Base-by-base conservation (phyloP, 2,888 invertebrate species). In the Onchidella celtica region DNA sequence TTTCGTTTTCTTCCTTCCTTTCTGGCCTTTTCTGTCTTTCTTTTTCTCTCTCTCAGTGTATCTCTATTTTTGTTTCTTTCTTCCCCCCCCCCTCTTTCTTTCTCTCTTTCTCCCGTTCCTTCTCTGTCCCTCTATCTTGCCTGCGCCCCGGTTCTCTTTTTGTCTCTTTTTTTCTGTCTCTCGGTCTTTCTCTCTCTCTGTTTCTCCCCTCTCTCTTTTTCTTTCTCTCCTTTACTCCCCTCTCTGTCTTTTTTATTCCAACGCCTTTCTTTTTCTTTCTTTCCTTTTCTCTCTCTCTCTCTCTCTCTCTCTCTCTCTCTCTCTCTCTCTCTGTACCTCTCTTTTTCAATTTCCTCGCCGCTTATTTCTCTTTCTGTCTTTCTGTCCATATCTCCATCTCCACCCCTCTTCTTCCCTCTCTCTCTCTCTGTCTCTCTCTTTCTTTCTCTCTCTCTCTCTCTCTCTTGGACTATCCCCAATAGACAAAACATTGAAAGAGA, bases 381-480 rank as follows among this genome's bases (percentile, higher is more conserved):
- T 11, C 21, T 47, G 2, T 59, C 73, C 34, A 32, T n/a, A 3
- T 32, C 73, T 59, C 32, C 40, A 21, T 24, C 59, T 32, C 59
- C 59, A 14, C 34, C 59, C 59, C 73, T 73, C 59, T 32, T 32
- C 14, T 36, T 59, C 73, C n/a, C 36, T 36, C 66, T 36, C 66
- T 38, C 68, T 38, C 11, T 66, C 66, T 47, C 27, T 66, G 32
- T 47, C 21, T 29, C 11, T 1, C 40, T 66, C 66, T 66, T 27
- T 66, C 68, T 66, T 29, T 66, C 76, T 65, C n/a, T 65, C 47
- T 38, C 27, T 59, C 73, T 57, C 27, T 59, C 73, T 57, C 27
- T 72, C 34, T 29, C 27, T 47, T n/a, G 14, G 1, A 27, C 32
- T 72, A 14, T 36, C 11, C 36, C 65, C n/a, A n/a, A n/a, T n/a